These are phyloP conservation scores for Ennomos quercinarius DNA, from an alignment of 2,888 invertebrate species.

Conservation along the genomic window DNA sequence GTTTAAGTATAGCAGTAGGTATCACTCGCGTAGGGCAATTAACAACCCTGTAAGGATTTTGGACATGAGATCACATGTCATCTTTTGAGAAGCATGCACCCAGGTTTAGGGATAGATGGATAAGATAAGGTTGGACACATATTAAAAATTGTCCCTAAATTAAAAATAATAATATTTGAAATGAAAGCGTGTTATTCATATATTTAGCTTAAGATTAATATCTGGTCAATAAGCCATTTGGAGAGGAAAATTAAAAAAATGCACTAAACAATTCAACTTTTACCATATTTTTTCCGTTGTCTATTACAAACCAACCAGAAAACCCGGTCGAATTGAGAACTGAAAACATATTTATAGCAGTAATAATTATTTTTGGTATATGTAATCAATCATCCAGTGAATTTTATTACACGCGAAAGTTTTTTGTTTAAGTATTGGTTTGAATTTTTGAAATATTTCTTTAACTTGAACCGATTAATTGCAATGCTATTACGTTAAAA, in stretches of 20 bases:
- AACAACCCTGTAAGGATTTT: no score
- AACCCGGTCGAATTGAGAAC: conserved; percentile 31
- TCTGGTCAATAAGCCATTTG: not conserved
- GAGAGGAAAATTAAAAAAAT: conserved; percentile 1
- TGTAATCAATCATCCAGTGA: conserved; percentile 50
- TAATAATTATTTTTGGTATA: conserved; percentile 56
- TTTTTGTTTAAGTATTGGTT: conserved; percentile 51
- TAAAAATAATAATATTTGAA: no score
- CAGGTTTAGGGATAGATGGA: no score
- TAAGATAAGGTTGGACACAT: no score
- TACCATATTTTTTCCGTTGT: conserved; percentile 42
- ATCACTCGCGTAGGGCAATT: no score
- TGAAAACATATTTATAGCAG: conserved; percentile 61
- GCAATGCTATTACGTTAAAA: no score
- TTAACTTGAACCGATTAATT: conserved; percentile 46
- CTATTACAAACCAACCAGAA: conserved; percentile 43
- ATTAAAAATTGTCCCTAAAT: no score
- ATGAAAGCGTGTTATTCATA: no score
- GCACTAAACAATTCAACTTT: conserved; percentile 34
- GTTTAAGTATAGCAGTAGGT: no score
- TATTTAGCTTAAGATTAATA: no score
- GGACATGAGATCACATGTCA: no score
- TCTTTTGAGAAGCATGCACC: no score
- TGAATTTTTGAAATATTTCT: conserved; percentile 33
- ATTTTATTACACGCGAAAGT: conserved; percentile 49